Base-by-base conservation (phyloP, 2,797 vertebrate species). In the Chrysolophus pictus region DNA sequence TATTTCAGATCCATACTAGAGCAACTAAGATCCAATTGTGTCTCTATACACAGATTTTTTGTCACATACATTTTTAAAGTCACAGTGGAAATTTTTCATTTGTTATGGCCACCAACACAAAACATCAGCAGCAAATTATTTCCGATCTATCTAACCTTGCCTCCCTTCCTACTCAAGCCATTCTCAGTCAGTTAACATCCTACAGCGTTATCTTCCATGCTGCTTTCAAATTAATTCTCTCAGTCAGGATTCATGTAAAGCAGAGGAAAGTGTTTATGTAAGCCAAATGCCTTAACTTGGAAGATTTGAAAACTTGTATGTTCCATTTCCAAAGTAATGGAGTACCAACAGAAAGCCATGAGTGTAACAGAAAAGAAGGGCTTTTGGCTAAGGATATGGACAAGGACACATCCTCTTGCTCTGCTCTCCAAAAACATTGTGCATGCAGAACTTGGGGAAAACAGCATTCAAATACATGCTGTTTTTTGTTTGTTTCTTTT, bases 201-300 rank as follows among this genome's bases (percentile, higher is more conserved):
- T 0, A 3, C 41, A 85, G 44, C 5, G 29, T 42, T 51, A 58
- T 55, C 72, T 62, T 63, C 41, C 67, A 70, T 5, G 18, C 23
- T 63, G 41, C 47, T 78, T 90, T 87, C 51, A 63, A 80, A 89
- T 75, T 68, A 75, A 78, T 92, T 94, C 49, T 83, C 49, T 51
- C 39, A 72, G 33, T 11, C 41, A 81, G 15, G 68, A 75, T 74
- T 70, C 70, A 78, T 2, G 12, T n/a, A 86, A 89, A 91, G 29
- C 22, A 68, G 29, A 33, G 62, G 11, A 55, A 92, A 72, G 55
- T 59, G 17, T 83, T 69, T 2, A 65, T n/a, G 17, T 21, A 88
- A 85, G 35, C 26, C 2, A 3, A 90, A 82, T 23, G 78, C 13
- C 46, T 59, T 75, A 62, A 80, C 72, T 39, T 84, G 21, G 59